These are phyloP conservation scores for Nasonovia ribisnigri DNA, from an alignment of 2,888 invertebrate species.

Conservation along the genomic window DNA sequence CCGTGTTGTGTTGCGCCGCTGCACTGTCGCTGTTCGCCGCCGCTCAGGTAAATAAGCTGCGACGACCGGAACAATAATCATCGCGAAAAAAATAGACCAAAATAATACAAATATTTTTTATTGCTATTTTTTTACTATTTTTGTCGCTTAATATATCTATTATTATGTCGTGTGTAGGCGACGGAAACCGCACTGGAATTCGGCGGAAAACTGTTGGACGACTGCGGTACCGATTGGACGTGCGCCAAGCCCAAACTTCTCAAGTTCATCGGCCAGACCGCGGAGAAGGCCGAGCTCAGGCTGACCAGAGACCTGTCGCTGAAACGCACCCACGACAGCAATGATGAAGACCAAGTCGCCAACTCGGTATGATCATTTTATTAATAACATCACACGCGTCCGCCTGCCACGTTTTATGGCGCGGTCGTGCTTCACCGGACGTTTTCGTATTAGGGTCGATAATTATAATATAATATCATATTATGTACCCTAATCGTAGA, in stretches of 20 bases:
- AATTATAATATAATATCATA: not conserved
- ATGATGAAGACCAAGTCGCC: constrained; percentile 45
- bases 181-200: constrained; percentile 47
- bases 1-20: constrained; percentile 47
- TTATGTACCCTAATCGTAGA: not conserved
- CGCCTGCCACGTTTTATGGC: not conserved
- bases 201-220: constrained; percentile 45
- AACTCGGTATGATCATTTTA: constrained; percentile 57
- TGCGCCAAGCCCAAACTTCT: constrained; percentile 85
- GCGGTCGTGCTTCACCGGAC: not conserved
- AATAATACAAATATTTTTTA: not conserved
- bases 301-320: constrained; percentile 81
- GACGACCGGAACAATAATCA: not conserved
- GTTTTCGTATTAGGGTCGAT: not conserved
- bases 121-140: not conserved
- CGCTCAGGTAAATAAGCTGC: constrained; percentile 36
- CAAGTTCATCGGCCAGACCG: constrained; percentile 77
- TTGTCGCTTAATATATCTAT: not conserved
- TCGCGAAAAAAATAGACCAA: not conserved
- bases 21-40: constrained; percentile 50
- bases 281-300: constrained; percentile 75
- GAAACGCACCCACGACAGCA: constrained; percentile 71
- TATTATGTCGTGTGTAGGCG: not conserved
- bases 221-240: constrained; percentile 70
- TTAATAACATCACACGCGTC: not conserved